phyloP scores from a whole-genome alignment of 37 sponge, comb jelly and placozoan genomes.

The Crambe crambe region DNA sequence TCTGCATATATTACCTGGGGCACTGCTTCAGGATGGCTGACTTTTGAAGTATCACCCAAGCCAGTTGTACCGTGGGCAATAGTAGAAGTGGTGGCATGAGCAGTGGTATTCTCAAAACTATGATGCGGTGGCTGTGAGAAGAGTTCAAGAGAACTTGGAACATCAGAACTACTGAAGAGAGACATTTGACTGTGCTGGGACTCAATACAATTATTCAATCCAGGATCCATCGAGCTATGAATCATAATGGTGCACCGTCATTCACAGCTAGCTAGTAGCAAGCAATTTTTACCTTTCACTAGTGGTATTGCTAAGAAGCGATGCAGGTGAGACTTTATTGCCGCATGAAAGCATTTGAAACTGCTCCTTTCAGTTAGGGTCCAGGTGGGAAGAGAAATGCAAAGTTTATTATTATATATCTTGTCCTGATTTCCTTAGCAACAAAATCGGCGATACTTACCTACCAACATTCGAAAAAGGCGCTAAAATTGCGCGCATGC shows the following conservation, averaged over 20 bases:
- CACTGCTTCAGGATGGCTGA: no score
- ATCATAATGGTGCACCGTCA: not conserved
- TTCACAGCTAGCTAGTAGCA: not conserved
- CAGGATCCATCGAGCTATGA: not conserved
- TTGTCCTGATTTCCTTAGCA: not conserved
- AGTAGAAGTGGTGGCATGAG: not conserved
- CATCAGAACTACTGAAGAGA: constrained; percentile 26
- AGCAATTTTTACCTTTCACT: not conserved
- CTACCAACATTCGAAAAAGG: not conserved
- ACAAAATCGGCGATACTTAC: not conserved
- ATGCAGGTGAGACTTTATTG: constrained; percentile 17
- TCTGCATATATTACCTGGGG: no score
- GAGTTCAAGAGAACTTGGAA: constrained; percentile 37
- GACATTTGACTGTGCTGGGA: constrained; percentile 35
- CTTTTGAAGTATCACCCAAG: not conserved
- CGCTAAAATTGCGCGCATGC: not conserved
- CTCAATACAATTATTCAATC: not conserved
- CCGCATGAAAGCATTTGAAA: not conserved
- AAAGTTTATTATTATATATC: not conserved
- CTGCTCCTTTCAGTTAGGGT: no score
- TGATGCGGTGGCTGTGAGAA: constrained; percentile 32
- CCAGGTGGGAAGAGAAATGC: no score
- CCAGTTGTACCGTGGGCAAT: not conserved
- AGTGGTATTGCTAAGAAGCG: constrained; percentile 1
- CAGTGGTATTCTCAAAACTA: constrained; percentile 25